Conservation (phyloP, 2,113 vertebrate genomes). For the Cyprinodon brontotheroides region DNA sequence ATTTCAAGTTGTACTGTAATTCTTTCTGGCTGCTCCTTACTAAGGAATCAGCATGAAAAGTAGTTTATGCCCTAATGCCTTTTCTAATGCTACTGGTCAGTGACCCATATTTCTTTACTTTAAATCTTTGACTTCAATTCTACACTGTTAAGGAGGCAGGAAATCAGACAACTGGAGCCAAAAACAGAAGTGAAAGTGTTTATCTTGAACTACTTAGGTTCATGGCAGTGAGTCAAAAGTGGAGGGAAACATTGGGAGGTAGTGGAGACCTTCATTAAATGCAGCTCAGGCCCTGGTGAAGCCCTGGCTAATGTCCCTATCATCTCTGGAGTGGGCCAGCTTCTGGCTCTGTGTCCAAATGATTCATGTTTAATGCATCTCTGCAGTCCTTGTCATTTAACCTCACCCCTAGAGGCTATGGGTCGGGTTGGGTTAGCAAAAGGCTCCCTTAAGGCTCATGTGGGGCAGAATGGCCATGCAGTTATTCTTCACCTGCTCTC, state of each 20-base stretch:
- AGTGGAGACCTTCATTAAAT: constrained; percentile 72
- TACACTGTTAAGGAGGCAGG: constrained; percentile 1
- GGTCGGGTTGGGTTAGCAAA: constrained; percentile 25
- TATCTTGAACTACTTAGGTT: constrained; percentile 52
- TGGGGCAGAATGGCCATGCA: constrained; percentile 45
- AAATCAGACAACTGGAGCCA: constrained; percentile 29
- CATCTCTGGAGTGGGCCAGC: constrained; percentile 72
- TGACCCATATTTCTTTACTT: no score
- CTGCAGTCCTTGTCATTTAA: constrained; percentile 70
- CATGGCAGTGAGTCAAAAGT: constrained; percentile 55
- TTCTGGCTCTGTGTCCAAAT: constrained; percentile 61
- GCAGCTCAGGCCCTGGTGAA: constrained; percentile 70
- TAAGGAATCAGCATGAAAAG: no score
- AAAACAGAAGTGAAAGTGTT: constrained; percentile 43
- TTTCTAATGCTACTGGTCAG: neutral
- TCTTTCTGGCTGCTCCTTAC: no score
- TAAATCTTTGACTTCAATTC: neutral
- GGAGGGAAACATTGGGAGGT: constrained; percentile 56
- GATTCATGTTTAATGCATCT: constrained; percentile 81
- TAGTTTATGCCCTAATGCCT: neutral
- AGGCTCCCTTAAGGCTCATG: constrained; percentile 41
- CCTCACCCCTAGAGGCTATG: constrained; percentile 71
- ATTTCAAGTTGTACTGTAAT: no score
- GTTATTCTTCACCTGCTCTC: constrained; percentile 64
- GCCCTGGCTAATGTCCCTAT: constrained; percentile 77